Evolutionary conservation across 2,888 invertebrate species (phyloP).

Genomic region (Drosophila anomalata): DNA sequence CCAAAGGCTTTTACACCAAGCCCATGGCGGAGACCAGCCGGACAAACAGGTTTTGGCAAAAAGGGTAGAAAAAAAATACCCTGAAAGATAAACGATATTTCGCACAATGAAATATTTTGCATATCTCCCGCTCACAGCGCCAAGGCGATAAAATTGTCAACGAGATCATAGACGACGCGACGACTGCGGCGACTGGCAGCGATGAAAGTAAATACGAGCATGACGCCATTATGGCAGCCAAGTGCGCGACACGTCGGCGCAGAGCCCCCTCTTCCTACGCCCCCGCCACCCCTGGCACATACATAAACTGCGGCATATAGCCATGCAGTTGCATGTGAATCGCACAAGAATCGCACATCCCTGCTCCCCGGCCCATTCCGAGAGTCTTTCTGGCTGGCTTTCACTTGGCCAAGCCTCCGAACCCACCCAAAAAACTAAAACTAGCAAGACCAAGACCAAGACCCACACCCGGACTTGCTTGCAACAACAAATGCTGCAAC

Average conservation of each 20-base stretch:
- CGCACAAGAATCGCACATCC: slow-evolving; percentile 25
- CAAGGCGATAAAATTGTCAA: slow-evolving; percentile 79
- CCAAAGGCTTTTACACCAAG: slow-evolving; percentile 6
- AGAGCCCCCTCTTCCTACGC: neutral
- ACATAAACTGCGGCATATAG: slow-evolving; percentile 26
- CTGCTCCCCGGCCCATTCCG: slow-evolving; percentile 2
- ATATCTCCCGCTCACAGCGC: slow-evolving; percentile 66
- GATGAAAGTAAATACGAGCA: slow-evolving; percentile 79
- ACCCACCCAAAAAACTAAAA: slow-evolving; percentile 31
- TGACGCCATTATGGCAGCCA: slow-evolving; percentile 76
- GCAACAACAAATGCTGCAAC: slow-evolving; percentile 29
- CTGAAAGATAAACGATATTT: slow-evolving; percentile 61
- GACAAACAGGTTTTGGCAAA: slow-evolving; percentile 30
- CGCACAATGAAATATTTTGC: slow-evolving; percentile 75
- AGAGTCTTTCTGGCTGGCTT: slow-evolving; percentile 34
- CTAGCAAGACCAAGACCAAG: slow-evolving; percentile 1
- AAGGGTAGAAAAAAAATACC: slow-evolving; percentile 6
- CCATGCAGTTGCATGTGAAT: slow-evolving; percentile 40
- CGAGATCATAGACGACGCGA: slow-evolving; percentile 72
- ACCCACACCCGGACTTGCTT: slow-evolving; percentile 31
- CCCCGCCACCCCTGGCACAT: neutral
- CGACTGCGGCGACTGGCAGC: slow-evolving; percentile 57
- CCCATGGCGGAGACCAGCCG: slow-evolving; percentile 7
- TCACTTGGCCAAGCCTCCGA: slow-evolving; percentile 45
- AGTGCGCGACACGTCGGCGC: slow-evolving; percentile 61